Conservation (phyloP, 2,888 invertebrate species). For the Erebia aethiops region DNA sequence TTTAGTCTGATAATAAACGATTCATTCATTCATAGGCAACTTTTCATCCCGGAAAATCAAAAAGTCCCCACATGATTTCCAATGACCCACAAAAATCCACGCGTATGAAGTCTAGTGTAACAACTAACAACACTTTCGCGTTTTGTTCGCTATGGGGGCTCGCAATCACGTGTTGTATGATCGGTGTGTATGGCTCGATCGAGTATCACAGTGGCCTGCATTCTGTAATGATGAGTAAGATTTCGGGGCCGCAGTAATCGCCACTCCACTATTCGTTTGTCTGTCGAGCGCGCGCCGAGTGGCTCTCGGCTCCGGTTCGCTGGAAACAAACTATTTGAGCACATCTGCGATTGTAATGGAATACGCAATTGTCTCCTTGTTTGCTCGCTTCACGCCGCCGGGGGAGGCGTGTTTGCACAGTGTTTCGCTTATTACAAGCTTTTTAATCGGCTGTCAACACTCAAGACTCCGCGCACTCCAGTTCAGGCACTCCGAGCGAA, state of each 20-base stretch:
- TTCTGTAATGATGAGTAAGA: background rate
- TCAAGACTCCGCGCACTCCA: constrained; percentile 18
- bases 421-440: constrained; percentile 41
- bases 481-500: constrained; percentile 25
- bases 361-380: constrained; percentile 39
- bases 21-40: too few relatives aligned
- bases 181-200: too few relatives aligned
- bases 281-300: constrained; percentile 15
- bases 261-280: constrained; percentile 35
- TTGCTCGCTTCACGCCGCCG: constrained; percentile 31
- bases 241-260: constrained; percentile 31
- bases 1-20: too few relatives aligned
- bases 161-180: too few relatives aligned
- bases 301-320: constrained; percentile 28
- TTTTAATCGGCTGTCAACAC: constrained; percentile 37
- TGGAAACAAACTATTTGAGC: constrained; percentile 38
- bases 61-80: too few relatives aligned
- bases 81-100: too few relatives aligned
- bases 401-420: constrained; percentile 42
- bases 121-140: too few relatives aligned
- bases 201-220: background rate
- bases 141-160: too few relatives aligned
- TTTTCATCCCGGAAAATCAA: too few relatives aligned
- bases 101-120: too few relatives aligned
- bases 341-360: constrained; percentile 42